Evolutionary conservation across 2,113 vertebrate species (phyloP).

Genomic region (Passer domesticus): DNA sequence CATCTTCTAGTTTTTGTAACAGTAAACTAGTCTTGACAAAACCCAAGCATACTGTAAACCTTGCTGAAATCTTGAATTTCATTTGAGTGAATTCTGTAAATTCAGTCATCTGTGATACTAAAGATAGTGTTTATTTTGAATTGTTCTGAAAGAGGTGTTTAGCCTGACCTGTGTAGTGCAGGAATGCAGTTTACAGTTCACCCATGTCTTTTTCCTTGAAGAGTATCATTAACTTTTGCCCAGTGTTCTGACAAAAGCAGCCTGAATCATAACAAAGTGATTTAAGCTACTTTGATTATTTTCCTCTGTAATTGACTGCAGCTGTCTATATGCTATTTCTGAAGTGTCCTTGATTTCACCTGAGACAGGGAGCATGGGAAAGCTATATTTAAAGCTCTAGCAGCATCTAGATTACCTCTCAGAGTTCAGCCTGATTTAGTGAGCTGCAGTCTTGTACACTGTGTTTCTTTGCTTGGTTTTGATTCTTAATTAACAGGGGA

Average conservation of each 20-base stretch:
- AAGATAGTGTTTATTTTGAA: background rate
- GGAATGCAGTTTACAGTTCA: background rate
- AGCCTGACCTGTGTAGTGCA: background rate
- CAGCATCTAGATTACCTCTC: slow-evolving; percentile 21
- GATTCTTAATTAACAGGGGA: background rate
- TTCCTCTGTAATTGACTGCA: slow-evolving; percentile 40
- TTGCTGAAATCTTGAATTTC: background rate
- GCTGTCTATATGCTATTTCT: slow-evolving; percentile 60
- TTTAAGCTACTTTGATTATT: slow-evolving; percentile 43
- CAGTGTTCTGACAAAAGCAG: background rate
- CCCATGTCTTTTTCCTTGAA: background rate
- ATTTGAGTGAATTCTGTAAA: background rate
- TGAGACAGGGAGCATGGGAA: slow-evolving; percentile 43
- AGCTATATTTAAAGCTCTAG: slow-evolving; percentile 33
- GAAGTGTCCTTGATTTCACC: slow-evolving; percentile 65
- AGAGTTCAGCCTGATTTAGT: slow-evolving; percentile 4
- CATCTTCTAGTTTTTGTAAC: background rate
- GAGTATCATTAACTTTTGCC: background rate
- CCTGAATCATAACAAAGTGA: slow-evolving; percentile 24
- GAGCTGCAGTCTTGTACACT: background rate
- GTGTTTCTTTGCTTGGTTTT: background rate
- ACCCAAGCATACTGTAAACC: background rate
- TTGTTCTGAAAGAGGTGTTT: background rate
- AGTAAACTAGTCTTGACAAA: background rate
- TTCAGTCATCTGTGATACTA: background rate